Evolutionary conservation across 2,113 vertebrate genomes (phyloP), one percentile per base, ranked within the genome.

Genomic region (Cyanocitta stelleri): DNA sequence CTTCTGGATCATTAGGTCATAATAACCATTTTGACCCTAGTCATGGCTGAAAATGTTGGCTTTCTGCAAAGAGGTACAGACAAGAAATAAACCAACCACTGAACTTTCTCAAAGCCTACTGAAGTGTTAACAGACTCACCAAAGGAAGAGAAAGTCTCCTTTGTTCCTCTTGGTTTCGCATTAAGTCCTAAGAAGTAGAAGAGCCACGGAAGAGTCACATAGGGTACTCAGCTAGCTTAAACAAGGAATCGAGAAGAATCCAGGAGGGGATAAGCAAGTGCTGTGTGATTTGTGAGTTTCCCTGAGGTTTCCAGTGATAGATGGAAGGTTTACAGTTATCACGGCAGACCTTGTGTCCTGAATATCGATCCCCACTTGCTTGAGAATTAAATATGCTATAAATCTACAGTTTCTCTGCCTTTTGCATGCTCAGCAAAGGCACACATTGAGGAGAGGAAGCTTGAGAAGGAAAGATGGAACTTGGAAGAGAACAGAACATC

Each of bases 381-480:
- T 94, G 77, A 91, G 86, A 97, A 98, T 96, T 95, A 97, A 98
- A 68, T 92, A 93, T 90, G 92, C 90, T 89, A 95, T 97, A 98
- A 97, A 98, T 97, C 94, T 85, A 80, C 35, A 93, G 89, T 43
- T 96, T 72, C 61, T 62, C 69, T 76, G 74, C 35, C 79, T 96
- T 83, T 88, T 97, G 96, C 93, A 79, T 86, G 72, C 83, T 97
- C 96, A 97, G 93, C 90, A 93, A 80, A 92, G 69, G 43, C 26
- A 64, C 35, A 77, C 27, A 55, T 4, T 61, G 54, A 66, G 44
- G 37, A 81, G 15, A 91, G 43, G 37, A 62, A 75, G 32, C 44
- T 2, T 11, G 32, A 77, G 44, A 13, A 66, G 46, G 39, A 89
- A 44, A 83, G 48, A 17, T 39, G 33, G 18, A 84, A 22, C 37